A percentile compares a stretch with the other conserved stretches of the same genome.
phyloP scores from a whole-genome alignment of 2,113 vertebrate genomes.

The Melanerpes aurifrons region DNA sequence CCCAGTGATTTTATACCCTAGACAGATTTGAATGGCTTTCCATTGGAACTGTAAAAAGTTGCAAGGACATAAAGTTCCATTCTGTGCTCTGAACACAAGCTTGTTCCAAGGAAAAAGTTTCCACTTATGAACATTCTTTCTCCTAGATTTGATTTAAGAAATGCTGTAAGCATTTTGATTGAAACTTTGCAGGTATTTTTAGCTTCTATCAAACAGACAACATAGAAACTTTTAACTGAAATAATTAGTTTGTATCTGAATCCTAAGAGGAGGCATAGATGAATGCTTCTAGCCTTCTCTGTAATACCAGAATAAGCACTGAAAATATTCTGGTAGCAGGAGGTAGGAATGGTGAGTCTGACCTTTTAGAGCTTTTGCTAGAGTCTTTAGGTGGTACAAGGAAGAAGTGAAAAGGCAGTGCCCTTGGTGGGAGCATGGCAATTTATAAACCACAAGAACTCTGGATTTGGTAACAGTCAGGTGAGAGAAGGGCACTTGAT shows the following conservation, averaged over 20 bases:
- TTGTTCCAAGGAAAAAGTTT: neutral
- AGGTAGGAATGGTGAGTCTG: neutral
- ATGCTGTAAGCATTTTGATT: neutral
- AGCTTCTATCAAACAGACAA: neutral
- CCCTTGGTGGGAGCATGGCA: neutral
- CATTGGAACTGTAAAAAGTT: neutral
- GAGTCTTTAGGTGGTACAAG: neutral
- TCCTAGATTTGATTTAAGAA: neutral
- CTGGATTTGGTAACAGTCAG: neutral
- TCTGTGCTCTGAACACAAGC: neutral
- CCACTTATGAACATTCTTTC: neutral
- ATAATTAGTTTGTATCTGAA: neutral
- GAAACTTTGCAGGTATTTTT: constrained; percentile 3
- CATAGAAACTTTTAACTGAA: neutral
- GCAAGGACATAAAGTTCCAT: neutral
- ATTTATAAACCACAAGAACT: neutral
- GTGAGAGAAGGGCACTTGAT: neutral
- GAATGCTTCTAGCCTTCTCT: neutral
- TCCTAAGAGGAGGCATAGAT: neutral
- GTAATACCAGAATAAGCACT: neutral
- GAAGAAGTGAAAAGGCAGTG: neutral
- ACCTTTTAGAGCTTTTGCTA: neutral
- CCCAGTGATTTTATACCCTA: neutral
- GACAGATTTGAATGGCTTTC: neutral
- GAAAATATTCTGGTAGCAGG: neutral